Evolutionary conservation across 2,888 invertebrate genomes (phyloP).

Genomic region (Noctua comes): DNA sequence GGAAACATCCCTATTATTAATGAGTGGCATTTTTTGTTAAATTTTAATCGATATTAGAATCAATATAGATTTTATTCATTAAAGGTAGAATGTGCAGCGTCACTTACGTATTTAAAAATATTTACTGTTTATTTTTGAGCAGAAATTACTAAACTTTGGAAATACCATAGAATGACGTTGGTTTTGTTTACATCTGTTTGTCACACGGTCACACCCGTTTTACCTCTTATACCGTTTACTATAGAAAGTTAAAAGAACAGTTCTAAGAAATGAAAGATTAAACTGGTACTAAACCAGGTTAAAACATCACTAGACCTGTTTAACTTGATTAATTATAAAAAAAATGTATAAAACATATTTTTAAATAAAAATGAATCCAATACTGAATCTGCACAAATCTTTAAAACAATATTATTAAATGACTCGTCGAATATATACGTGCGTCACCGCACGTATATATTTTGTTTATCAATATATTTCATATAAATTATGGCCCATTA

Average conservation of each 20-base stretch:
- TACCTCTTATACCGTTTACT: slow-evolving; percentile 26
- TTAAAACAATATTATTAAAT: background rate
- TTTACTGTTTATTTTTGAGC: background rate
- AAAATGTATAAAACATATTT: background rate
- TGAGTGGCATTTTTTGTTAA: too few species aligned
- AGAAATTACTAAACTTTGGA: background rate
- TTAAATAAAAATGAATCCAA: background rate
- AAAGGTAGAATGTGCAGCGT: background rate
- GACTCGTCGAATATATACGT: too few species aligned
- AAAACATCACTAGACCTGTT: slow-evolving; percentile 3
- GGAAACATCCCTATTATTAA: too few species aligned
- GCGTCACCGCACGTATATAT: too few species aligned
- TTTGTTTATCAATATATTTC: too few species aligned
- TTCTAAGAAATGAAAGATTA: slow-evolving; percentile 40
- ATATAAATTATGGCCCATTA: too few species aligned
- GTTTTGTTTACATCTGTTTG: slow-evolving; percentile 5
- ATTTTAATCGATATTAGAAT: too few species aligned
- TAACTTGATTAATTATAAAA: background rate
- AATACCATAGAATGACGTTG: slow-evolving; percentile 11
- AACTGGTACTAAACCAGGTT: slow-evolving; percentile 39
- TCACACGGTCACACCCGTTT: slow-evolving; percentile 32
- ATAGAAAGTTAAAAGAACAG: slow-evolving; percentile 47
- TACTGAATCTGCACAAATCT: background rate
- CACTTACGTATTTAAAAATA: background rate
- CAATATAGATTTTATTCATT: background rate